phyloP scores from a whole-genome alignment of 2,888 invertebrate genomes.

The Timandra comae region DNA sequence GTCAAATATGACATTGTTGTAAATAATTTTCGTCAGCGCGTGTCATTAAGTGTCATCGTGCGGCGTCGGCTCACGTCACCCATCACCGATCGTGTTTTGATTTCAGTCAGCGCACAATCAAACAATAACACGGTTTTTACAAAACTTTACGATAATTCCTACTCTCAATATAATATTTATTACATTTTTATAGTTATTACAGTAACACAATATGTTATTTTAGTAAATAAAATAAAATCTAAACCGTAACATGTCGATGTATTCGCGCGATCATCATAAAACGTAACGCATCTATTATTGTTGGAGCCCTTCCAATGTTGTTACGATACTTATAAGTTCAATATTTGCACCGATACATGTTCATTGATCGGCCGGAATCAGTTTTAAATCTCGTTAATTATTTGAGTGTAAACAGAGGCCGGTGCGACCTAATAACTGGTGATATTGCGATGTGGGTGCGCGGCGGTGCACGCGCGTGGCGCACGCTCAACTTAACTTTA shows the following conservation, averaged over 20 bases:
- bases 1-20: slow-evolving; percentile 25
- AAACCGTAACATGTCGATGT: slow-evolving; percentile 29
- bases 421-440: slow-evolving; percentile 63
- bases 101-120: too few relatives aligned
- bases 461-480: slow-evolving; percentile 56
- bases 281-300: slow-evolving; percentile 44
- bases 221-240: slow-evolving; percentile 56
- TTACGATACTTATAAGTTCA: slow-evolving; percentile 30
- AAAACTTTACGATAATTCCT: slow-evolving; percentile 39
- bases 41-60: slow-evolving; percentile 14
- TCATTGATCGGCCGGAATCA: slow-evolving; percentile 1
- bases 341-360: slow-evolving; percentile 20
- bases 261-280: slow-evolving; percentile 43
- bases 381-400: slow-evolving; percentile 20
- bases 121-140: slow-evolving; percentile 2
- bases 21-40: slow-evolving; percentile 28
- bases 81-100: too few relatives aligned
- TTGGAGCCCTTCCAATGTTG: slow-evolving; percentile 56
- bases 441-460: slow-evolving; percentile 61
- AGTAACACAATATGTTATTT: slow-evolving; percentile 58
- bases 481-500: slow-evolving; percentile 65
- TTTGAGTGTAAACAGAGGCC: slow-evolving; percentile 21
- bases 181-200: slow-evolving; percentile 42
- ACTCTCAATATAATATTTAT: slow-evolving; percentile 50
- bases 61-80: slow-evolving; percentile 6